Evolutionary conservation across 1,140 invertebrate genomes (phyloP), one percentile per base, ranked within the genome.

Genomic region (Drosophila punjabiensis): DNA sequence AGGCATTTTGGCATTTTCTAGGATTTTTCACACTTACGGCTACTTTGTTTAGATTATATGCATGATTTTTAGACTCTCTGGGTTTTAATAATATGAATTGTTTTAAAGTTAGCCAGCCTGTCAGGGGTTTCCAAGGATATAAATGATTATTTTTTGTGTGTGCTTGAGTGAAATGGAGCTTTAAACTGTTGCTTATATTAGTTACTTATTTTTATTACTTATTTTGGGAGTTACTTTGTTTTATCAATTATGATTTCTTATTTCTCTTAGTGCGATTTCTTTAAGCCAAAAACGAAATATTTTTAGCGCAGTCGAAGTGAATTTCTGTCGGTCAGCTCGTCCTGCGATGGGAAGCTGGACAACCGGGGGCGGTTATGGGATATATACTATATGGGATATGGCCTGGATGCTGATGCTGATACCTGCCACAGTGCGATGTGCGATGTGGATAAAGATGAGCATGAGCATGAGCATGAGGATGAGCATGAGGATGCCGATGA

Each of bases 251-350:
- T 13, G 37, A 43, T 59, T 28, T 59, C 3, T 24, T 11, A 43
- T 52, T 60, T 65, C 30, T 16, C 10, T 8, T 13, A 64, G 39
- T 67, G 59, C 3, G 0, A 11, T 11, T 62, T 33, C 16, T 43
- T 43, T 13, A 41, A 8, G 37, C 3, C 18, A 33, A 43, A 66
- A 32, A 66, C 28, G 13, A 33, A 62, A 28, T 48, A 24, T 59
- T 76, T 76, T 39, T 20, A 63, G 18, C 35, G 64, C 33, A 58
- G 74, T 70, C 28, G 59, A 84, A 65, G 81, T 33, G 52, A 69
- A 73, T 84, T 71, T 50, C 59, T 69, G 65, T 65, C 59, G 76
- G 76, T 74, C 62, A 82, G 68, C 60, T 79, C 52, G 56, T 69
- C 79, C 79, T 73, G 60, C 43, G 41, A 65, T 76, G 71, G 28